Conservation (phyloP, 2,888 invertebrate species). For the Vanessa cardui region DNA sequence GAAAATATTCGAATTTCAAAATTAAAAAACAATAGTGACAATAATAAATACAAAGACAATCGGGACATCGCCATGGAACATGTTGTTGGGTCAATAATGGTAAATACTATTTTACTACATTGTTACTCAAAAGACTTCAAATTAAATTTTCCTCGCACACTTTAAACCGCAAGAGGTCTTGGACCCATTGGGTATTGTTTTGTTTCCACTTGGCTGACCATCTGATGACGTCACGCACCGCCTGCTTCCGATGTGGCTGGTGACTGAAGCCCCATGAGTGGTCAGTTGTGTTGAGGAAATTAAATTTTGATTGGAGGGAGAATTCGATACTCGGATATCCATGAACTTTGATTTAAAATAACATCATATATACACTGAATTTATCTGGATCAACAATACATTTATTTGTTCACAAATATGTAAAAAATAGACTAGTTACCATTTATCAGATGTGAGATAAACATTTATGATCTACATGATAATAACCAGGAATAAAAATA, state of each 20-base stretch:
- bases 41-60: too few species aligned
- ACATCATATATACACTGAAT: too few species aligned
- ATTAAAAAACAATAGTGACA: background rate
- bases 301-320: slow-evolving; percentile 20
- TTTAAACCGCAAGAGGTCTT: slow-evolving; percentile 30
- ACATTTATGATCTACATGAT: too few species aligned
- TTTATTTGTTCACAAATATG: too few species aligned
- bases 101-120: too few species aligned
- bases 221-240: slow-evolving; percentile 74
- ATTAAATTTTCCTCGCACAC: slow-evolving; percentile 1
- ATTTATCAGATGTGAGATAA: too few species aligned
- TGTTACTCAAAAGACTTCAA: background rate
- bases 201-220: slow-evolving; percentile 69
- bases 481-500: too few species aligned
- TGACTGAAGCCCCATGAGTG: slow-evolving; percentile 30
- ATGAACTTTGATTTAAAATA: too few species aligned
- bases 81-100: too few species aligned
- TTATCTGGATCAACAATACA: too few species aligned
- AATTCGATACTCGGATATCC: background rate
- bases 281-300: slow-evolving; percentile 41
- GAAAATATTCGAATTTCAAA: background rate
- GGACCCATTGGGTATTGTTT: slow-evolving; percentile 48
- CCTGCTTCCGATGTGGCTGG: slow-evolving; percentile 65
- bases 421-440: too few species aligned
- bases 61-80: too few species aligned